Conservation (phyloP, 2,113 vertebrate genomes). For the Telmatochromis brichardi region DNA sequence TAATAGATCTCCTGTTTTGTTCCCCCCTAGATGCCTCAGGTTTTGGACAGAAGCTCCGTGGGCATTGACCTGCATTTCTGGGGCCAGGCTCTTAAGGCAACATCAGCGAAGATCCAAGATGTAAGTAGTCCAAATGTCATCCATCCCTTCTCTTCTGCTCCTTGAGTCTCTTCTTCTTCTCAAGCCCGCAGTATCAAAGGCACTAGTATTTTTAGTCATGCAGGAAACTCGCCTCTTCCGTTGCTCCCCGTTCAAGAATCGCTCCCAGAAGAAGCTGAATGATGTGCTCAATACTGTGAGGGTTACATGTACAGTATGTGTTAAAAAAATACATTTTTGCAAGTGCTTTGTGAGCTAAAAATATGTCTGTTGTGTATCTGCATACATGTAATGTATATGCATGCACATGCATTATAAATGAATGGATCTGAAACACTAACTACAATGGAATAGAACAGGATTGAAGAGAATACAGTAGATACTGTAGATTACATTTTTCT, state of each 20-base stretch:
- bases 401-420: not conserved
- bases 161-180: not conserved
- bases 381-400: not conserved
- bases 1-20: not conserved
- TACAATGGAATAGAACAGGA: not conserved
- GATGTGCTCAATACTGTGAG: slow-evolving; percentile 8
- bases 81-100: slow-evolving; percentile 74
- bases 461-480: not conserved
- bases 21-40: slow-evolving; percentile 78
- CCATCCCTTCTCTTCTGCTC: not conserved
- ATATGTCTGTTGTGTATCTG: not conserved
- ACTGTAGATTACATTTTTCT: not conserved
- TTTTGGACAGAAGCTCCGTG: slow-evolving; percentile 73
- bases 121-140: slow-evolving; percentile 61
- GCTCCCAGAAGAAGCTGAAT: not conserved
- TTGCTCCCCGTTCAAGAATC: slow-evolving; percentile 8
- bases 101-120: slow-evolving; percentile 76
- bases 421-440: not conserved
- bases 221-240: slow-evolving; percentile 58
- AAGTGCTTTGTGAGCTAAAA: not conserved
- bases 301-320: not conserved
- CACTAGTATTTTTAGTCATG: slow-evolving; percentile 53
- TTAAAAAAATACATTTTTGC: not conserved
- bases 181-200: not conserved
- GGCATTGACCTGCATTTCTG: slow-evolving; percentile 81